Evolutionary conservation across 2,888 invertebrate genomes (phyloP), one percentile per base, ranked within the genome.

Genomic region (Hypselothyrea guttata): DNA sequence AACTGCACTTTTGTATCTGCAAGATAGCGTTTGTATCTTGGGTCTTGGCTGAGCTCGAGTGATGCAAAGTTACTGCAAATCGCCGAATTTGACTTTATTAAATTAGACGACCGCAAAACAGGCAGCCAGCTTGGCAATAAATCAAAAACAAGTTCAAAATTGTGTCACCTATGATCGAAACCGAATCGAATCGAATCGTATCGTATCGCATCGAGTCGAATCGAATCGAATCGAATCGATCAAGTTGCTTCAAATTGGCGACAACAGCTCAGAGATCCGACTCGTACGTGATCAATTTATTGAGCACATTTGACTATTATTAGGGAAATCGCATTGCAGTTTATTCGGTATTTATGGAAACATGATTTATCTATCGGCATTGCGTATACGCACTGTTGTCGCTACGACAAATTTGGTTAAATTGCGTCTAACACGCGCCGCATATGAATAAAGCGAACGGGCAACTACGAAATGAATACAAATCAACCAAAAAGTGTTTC

Each of bases 301-400:
- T 78, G 76, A 86, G 71, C 78, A 75, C 73, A 88, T 88, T 89
- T 89, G 86, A 88, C 86, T 89, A 87, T 87, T 88, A 87, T 78
- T 86, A 88, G 87, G 87, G 87, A 87, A 87, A 87, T 87, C 82
- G 58, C 62, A 54, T 62, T 75, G 71, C 75, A 40, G 56, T 49
- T 54, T 38, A 22, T 30, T 75, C 55, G 59, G 51, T 82, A 58
- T 82, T 82, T 82, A 82, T 84, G 82, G 84, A 78, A 86, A 84
- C 86, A 86, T 85, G 86, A 86, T 86, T 86, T 85, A 75, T 84
- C 70, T 73, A 15, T 54, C 61, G 46, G 52, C 55, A 69, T 75
- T 69, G 70, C 79, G 69, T 75, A 85, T 82, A 84, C 73, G 77
- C 77, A 44, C 51, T 44, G 69, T 42, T 63, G 54, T n/a, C 7